Evolutionary conservation across 2,888 invertebrate genomes (phyloP).

Genomic region (Acanthosoma haemorrhoidale): DNA sequence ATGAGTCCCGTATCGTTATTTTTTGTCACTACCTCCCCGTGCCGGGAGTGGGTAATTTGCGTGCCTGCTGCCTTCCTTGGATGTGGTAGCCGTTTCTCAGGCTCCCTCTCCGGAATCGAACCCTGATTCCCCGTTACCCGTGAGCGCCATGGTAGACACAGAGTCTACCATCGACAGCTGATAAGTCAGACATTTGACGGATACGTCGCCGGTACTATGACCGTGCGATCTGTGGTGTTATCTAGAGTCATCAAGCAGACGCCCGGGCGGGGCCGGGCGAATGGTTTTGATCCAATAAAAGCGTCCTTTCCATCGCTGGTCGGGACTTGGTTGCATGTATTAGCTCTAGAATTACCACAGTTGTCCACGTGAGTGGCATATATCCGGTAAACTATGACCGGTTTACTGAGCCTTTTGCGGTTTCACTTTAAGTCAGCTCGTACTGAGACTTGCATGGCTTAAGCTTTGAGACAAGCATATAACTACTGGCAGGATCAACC

Average conservation of each 20-base stretch:
- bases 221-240: too few relatives aligned
- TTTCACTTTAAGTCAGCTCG: conserved; percentile 54
- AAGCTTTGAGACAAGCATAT: conserved; percentile 64
- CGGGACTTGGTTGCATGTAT: conserved; percentile 44
- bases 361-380: too few relatives aligned
- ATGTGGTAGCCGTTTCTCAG: conserved; percentile 65
- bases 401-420: conserved; percentile 59
- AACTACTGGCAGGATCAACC: conserved; percentile 59
- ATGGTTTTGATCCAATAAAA: conserved; percentile 56
- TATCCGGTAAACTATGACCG: too few relatives aligned
- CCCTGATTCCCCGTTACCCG: conserved; percentile 70
- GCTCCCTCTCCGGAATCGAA: conserved; percentile 68
- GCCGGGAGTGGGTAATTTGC: conserved; percentile 59
- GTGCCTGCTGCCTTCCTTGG: conserved; percentile 68
- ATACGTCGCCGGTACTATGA: too few relatives aligned
- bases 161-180: conserved; percentile 62
- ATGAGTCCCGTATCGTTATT: too few relatives aligned
- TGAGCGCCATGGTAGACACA: conserved; percentile 62
- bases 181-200: conserved; percentile 65
- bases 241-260: conserved; percentile 51
- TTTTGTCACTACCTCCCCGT: conserved; percentile 61
- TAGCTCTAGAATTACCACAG: conserved; percentile 56
- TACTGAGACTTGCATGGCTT: conserved; percentile 63
- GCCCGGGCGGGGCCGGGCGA: conserved; percentile 53
- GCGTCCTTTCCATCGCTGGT: conserved; percentile 49